Evolutionary conservation across 53 echinoderm and acorn worm species (phyloP).

Genomic region (Holothuria scabra): DNA sequence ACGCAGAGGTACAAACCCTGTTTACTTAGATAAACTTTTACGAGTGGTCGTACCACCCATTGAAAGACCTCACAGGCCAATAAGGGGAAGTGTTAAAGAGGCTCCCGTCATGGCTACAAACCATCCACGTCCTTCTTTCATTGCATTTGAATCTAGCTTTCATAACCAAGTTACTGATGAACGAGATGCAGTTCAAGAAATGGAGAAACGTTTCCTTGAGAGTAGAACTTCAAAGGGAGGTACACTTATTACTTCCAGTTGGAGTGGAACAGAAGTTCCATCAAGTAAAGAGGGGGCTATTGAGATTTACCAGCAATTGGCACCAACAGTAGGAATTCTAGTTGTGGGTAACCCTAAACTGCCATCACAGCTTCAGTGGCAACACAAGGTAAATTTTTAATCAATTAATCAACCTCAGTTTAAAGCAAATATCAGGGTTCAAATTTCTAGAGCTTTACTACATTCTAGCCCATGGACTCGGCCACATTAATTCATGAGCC

Average conservation of each 20-base stretch:
- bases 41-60: slow-evolving; percentile 82
- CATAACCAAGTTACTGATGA: slow-evolving; percentile 47
- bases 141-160: slow-evolving; percentile 78
- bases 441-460: too few species aligned
- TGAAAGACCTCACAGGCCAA: slow-evolving; percentile 68
- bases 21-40: slow-evolving; percentile 82
- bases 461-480: too few species aligned
- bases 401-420: too few species aligned
- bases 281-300: slow-evolving; percentile 66
- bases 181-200: slow-evolving; percentile 56
- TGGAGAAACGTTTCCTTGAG: slow-evolving; percentile 47
- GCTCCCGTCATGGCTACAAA: slow-evolving; percentile 78
- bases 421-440: too few species aligned
- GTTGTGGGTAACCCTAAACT: slow-evolving; percentile 88
- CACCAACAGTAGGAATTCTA: slow-evolving; percentile 53
- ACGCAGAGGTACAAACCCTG: slow-evolving; percentile 41
- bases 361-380: slow-evolving; percentile 70
- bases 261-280: slow-evolving; percentile 80
- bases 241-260: slow-evolving; percentile 71
- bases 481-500: too few species aligned
- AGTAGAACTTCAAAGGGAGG: slow-evolving; percentile 50
- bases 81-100: slow-evolving; percentile 41
- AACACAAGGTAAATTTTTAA: slow-evolving; percentile 91
- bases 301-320: slow-evolving; percentile 59
- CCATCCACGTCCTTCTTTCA: slow-evolving; percentile 66